Evolutionary conservation across 64 coral and sea anemone genomes (phyloP).

Genomic region (Platygyra sinensis): DNA sequence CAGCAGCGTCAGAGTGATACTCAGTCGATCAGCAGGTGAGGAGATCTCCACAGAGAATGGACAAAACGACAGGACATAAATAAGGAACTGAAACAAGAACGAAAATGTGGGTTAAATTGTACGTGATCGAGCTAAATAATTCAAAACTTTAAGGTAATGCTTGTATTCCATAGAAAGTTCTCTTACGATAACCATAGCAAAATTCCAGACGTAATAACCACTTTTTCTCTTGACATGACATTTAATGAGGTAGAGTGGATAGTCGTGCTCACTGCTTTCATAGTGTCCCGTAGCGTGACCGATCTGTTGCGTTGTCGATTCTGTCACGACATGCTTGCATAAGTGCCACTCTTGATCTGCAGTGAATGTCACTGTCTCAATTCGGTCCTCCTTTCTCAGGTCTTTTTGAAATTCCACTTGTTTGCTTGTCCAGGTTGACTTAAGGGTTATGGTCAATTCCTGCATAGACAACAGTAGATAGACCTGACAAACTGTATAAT

Average conservation of each 20-base stretch:
- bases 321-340: constrained; percentile 65
- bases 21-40: constrained; percentile 76
- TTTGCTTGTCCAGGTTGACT: constrained; percentile 85
- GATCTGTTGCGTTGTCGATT: constrained; percentile 52
- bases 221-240: constrained; percentile 63
- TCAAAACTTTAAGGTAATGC: too few species aligned
- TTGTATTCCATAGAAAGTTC: too few species aligned
- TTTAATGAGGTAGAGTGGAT: constrained; percentile 81
- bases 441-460: constrained; percentile 79
- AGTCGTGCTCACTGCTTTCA: too few species aligned
- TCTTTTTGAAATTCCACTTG: constrained; percentile 78
- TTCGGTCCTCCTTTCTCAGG: constrained; percentile 54
- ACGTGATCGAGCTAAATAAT: not conserved
- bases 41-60: constrained; percentile 72
- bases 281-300: too few species aligned
- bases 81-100: constrained; percentile 68
- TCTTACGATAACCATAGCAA: constrained; percentile 80
- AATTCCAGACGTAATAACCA: constrained; percentile 88
- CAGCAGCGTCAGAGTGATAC: constrained; percentile 74
- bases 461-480: not conserved
- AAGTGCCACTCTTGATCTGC: constrained; percentile 75
- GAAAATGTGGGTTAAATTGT: too few species aligned
- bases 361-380: constrained; percentile 66
- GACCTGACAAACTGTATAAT: not conserved
- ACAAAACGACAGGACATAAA: constrained; percentile 74